Evolutionary conservation across 1,140 invertebrate species (phyloP), one percentile per base, ranked within the genome.

Genomic region (Pomacea maculata): DNA sequence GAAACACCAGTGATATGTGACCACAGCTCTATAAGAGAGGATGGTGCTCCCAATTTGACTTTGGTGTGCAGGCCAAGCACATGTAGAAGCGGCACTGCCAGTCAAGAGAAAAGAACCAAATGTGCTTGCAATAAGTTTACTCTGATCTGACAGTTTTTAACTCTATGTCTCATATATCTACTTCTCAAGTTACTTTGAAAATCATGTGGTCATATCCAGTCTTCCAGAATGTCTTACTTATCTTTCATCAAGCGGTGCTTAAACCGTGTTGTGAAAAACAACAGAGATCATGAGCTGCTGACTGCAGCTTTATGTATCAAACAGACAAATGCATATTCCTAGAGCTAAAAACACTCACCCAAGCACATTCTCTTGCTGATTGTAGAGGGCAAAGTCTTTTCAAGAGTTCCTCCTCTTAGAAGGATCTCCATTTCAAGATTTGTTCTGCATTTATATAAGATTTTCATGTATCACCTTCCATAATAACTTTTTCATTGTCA

Each of bases 351-450:
- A 79, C 45, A 92, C 92, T 93, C 92, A 95, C 95, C 95, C 86
- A 98, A 96, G 91, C 96, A 97, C 85, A 97, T 82, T 96, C 94
- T 90, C 96, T 96, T 75, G 84, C 72, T 57, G 83, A 55, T 80
- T 82, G 84, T 14, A 84, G 82, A 63, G 78, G 85, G 21, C 11
- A 86, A 81, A 75, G 83, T 83, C 19, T 84, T 74, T 79, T 94
- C 94, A 15, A 97, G 92, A 2, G 94, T 94, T n/a, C 96, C 96
- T 63, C 95, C 95, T 65, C 96, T 93, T 88, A 97, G 96, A 65
- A 98, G 92, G 9, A 90, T 75, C 92, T 98, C 97, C 75, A 97
- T 94, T 93, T 98, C 97, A 65, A 98, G 92, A 93, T 98, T 98
- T 54, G 96, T 97, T 83, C 97, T 92, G 81, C 34, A 84, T 81